Conservation (phyloP, 2,113 vertebrate species). For the Erythrocercus mccallii region DNA sequence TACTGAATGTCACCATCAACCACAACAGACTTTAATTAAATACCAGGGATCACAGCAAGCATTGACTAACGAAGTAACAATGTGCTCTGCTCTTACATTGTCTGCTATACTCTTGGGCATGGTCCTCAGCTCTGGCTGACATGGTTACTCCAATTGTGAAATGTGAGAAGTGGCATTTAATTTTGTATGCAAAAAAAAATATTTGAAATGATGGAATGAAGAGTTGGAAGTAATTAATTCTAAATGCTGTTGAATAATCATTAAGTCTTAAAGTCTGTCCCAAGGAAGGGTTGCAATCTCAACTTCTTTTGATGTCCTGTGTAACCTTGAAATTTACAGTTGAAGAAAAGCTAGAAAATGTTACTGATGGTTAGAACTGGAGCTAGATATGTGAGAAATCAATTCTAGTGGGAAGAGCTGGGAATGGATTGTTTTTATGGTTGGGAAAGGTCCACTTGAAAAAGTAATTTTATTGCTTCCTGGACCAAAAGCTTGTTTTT, state of each 20-base stretch:
- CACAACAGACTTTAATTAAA: background rate
- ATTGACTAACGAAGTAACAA: fast-evolving
- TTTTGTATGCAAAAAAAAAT: background rate
- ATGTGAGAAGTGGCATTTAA: background rate
- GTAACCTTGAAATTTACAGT: background rate
- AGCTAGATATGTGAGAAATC: background rate
- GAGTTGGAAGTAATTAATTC: background rate
- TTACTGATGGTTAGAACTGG: background rate
- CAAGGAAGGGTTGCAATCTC: background rate
- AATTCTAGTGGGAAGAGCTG: background rate
- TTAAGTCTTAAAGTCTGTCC: background rate
- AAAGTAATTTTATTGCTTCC: background rate
- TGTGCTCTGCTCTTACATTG: background rate
- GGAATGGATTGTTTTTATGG: background rate
- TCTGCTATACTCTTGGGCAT: background rate
- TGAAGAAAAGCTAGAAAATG: background rate
- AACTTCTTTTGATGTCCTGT: background rate
- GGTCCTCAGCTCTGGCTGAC: background rate
- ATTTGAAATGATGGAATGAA: background rate
- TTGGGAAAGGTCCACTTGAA: background rate
- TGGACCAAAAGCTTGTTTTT: background rate
- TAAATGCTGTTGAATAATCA: background rate
- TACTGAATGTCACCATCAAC: background rate
- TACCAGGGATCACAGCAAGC: background rate
- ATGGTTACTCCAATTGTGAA: background rate